Percentiles rank a stretch among this genome's conserved stretches.
Evolutionary conservation across 64 coral and sea anemone species (phyloP).

Genomic region (Catalaphyllia jardinei): DNA sequence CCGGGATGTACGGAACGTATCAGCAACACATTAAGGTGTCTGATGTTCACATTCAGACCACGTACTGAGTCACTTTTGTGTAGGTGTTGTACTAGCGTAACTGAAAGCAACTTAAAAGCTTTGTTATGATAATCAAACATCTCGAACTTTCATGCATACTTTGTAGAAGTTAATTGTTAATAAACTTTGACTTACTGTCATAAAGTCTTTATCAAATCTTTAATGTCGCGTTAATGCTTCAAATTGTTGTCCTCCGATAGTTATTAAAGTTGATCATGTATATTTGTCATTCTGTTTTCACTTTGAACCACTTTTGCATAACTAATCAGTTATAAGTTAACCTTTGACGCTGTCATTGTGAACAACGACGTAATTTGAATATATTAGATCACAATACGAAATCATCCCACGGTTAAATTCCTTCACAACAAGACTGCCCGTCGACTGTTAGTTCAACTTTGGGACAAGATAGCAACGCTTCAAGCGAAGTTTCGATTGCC

Average conservation of each 20-base stretch:
- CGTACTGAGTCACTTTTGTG: no score
- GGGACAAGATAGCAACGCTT: no score
- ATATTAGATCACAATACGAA: neutral
- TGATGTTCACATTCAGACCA: no score
- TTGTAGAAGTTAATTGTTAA: neutral
- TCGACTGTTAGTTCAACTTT: neutral
- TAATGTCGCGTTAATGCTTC: neutral
- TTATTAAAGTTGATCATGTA: neutral
- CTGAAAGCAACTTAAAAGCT: neutral
- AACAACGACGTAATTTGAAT: neutral
- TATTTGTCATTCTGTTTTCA: neutral
- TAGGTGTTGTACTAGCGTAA: neutral
- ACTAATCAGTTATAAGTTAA: neutral
- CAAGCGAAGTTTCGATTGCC: no score
- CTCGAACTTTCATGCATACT: neutral
- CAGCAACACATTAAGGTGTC: no score
- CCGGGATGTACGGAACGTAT: no score
- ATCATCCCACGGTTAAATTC: slow-evolving; percentile 14
- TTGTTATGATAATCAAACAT: neutral
- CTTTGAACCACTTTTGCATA: neutral
- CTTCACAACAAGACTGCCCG: neutral
- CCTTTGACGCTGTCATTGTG: neutral
- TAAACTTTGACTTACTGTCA: neutral
- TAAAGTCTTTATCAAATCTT: neutral
- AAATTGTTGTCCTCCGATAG: neutral